These are phyloP conservation scores for Chironomus tentans DNA, from an alignment of 2,888 invertebrate genomes.

Conservation along the genomic window DNA sequence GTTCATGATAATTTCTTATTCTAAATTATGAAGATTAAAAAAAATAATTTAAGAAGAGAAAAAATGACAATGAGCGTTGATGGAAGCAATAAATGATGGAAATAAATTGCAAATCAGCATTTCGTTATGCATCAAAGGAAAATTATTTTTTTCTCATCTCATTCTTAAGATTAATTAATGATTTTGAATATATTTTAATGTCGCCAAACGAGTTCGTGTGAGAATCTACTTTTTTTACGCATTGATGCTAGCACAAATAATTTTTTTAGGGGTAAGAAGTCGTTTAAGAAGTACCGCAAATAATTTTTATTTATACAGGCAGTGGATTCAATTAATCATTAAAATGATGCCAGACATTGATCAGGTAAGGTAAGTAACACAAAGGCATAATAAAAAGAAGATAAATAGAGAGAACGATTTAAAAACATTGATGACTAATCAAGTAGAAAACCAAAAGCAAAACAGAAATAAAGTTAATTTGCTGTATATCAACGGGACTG, in stretches of 20 bases:
- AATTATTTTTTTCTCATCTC: neutral
- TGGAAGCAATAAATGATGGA: neutral
- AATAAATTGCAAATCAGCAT: conserved; percentile 21
- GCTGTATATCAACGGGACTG: neutral
- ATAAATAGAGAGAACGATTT: neutral
- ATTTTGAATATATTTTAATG: neutral
- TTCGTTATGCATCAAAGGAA: neutral
- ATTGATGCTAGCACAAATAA: neutral
- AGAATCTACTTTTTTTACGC: neutral
- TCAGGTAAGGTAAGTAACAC: neutral
- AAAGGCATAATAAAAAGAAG: neutral
- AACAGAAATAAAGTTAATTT: neutral
- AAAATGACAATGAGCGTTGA: neutral
- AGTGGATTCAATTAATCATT: neutral
- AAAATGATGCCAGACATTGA: neutral
- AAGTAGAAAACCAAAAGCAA: conserved; percentile 20
- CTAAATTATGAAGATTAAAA: neutral
- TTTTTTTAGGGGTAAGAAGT: neutral
- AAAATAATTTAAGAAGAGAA: neutral
- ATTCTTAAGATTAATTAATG: conserved; percentile 21
- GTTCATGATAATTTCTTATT: no score
- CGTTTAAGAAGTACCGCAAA: conserved; percentile 6
- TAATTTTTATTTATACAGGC: neutral
- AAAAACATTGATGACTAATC: conserved; percentile 20
- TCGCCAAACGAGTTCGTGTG: neutral